These are phyloP conservation scores for Bombus picipes DNA, from an alignment of 1,140 invertebrate genomes.

Conservation along the genomic window DNA sequence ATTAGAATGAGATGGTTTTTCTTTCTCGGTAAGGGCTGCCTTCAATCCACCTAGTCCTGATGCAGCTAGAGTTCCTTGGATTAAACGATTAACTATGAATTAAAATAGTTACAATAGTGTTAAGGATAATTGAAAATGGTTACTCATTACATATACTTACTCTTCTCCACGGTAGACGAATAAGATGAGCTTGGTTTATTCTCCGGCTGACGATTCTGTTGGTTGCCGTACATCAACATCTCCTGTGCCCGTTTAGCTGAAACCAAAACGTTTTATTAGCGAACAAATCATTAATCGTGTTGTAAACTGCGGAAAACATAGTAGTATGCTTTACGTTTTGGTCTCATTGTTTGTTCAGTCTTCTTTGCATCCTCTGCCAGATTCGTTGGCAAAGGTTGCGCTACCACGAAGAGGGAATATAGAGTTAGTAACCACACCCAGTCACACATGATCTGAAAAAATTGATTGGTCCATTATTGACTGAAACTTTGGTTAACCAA, in stretches of 20 bases:
- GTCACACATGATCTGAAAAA: slow-evolving; percentile 68
- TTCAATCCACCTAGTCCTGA: slow-evolving; percentile 70
- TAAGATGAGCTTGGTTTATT: slow-evolving; percentile 56
- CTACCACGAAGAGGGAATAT: slow-evolving; percentile 56
- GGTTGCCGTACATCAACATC: slow-evolving; percentile 81
- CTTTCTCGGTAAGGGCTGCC: slow-evolving; percentile 58
- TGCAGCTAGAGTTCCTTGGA: slow-evolving; percentile 43
- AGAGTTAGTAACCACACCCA: slow-evolving; percentile 67
- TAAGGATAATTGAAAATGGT: not conserved
- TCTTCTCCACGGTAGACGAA: slow-evolving; percentile 71
- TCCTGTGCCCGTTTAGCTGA: slow-evolving; percentile 80
- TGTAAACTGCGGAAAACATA: not conserved
- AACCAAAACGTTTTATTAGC: slow-evolving; percentile 23
- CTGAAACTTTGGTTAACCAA: not conserved
- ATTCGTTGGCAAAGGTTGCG: slow-evolving; percentile 64
- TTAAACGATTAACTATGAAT: not conserved
- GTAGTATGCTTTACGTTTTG: slow-evolving; percentile 68
- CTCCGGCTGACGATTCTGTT: slow-evolving; percentile 76
- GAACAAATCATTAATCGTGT: not conserved
- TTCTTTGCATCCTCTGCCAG: slow-evolving; percentile 67
- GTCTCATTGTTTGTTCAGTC: slow-evolving; percentile 65
- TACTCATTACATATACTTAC: slow-evolving; percentile 57
- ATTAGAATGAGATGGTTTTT: slow-evolving; percentile 57
- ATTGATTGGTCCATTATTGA: not conserved
- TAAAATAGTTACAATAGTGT: not conserved